Base-by-base conservation (phyloP, 1,140 invertebrate genomes). In the Drosophila orena region DNA sequence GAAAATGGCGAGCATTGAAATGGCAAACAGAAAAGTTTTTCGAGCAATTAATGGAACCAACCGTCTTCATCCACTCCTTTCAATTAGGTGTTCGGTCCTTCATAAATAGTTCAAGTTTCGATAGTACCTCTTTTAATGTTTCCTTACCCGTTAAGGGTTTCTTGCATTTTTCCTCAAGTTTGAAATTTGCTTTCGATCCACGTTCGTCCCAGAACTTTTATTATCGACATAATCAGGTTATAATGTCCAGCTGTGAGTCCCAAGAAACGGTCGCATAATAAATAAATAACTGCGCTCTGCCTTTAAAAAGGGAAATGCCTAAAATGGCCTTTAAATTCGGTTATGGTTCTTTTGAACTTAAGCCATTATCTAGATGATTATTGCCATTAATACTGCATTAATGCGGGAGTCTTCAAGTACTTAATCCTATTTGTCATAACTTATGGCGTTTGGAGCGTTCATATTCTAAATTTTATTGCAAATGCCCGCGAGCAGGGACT, bases 221-320 rank as follows among this genome's bases (percentile, higher is more conserved):
- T 86, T 62, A 88, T 78, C 77, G 72, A 77, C 69, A 77, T 79
- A 83, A 83, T 86, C 81, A 69, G 66, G 55, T 86, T 86, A 79
- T 88, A 79, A 88, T 88, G 83, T 81, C 58, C 65, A 55, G 74
- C 70, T 38, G 35, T 35, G 17, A 75, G n/a, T 38, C 77, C 72
- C 50, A 66, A 46, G 57, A 75, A 62, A 59, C 10, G 34, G 60
- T 49, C 49, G 49, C 80, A 72, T 84, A 84, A 84, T 84, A 84
- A 84, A 88, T 89, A 86, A 86, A 76, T 86, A 88, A 86, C 57
- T 71, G 44, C 22, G 64, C 50, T 49, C 43, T 43, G 17, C 44
- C 34, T 38, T 43, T 27, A 56, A 57, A 50, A 53, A 76, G 8
- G 38, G 58, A 75, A 81, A 66, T 83, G 74, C 60, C 79, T 72